Percentiles rank a stretch among this genome's conserved stretches.
Conservation (phyloP, 92 coral and sea anemone genomes). For the Pocillopora meandrina region DNA sequence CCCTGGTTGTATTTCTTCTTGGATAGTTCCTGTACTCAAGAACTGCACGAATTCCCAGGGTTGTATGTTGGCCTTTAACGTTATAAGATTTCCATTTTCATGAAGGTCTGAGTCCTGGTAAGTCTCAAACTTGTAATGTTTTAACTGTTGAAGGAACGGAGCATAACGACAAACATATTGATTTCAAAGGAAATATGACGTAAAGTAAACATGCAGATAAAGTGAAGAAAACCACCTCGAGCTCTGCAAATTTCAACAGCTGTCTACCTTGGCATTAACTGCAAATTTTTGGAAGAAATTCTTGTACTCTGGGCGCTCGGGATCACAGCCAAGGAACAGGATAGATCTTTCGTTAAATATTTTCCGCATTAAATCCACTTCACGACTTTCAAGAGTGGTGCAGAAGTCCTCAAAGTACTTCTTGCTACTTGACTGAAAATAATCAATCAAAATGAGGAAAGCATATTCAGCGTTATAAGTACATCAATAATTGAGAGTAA, state of each 20-base stretch:
- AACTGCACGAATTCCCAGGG: slow-evolving; percentile 73
- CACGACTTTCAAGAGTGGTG: slow-evolving; percentile 37
- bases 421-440: slow-evolving; percentile 45
- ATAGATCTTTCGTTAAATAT: slow-evolving; percentile 60
- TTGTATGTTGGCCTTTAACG: slow-evolving; percentile 55
- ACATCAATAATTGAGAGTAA: too few species aligned
- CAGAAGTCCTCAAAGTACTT: slow-evolving; percentile 56
- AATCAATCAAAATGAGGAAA: too few species aligned
- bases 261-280: slow-evolving; percentile 47
- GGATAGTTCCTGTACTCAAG: slow-evolving; percentile 66
- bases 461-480: too few species aligned
- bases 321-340: slow-evolving; percentile 65
- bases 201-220: not conserved
- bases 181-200: too few species aligned
- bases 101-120: slow-evolving; percentile 39
- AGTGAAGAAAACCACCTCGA: not conserved
- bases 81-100: slow-evolving; percentile 46
- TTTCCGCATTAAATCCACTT: slow-evolving; percentile 42
- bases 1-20: slow-evolving; percentile 54
- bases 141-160: slow-evolving; percentile 32
- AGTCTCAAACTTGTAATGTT: slow-evolving; percentile 62
- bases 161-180: not conserved
- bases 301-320: slow-evolving; percentile 41
- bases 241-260: too few species aligned
- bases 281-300: slow-evolving; percentile 61